phyloP scores from a whole-genome alignment of 2,113 vertebrate species.

The Upupa epops region DNA sequence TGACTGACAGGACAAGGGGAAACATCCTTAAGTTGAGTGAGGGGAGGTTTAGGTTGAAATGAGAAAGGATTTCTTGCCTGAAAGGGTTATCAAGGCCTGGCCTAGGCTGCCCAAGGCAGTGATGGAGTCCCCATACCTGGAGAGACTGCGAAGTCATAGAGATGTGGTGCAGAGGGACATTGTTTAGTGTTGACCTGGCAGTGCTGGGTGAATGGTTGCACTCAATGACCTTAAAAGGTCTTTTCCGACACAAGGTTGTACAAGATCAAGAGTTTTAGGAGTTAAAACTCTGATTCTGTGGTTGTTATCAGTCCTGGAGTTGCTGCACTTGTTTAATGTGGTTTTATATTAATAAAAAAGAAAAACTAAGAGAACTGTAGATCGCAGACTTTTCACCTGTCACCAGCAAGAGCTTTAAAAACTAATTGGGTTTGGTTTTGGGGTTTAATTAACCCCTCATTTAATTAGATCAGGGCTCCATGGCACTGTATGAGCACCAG shows the following conservation, averaged over 20 bases:
- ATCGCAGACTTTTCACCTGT: background rate
- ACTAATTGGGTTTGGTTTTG: background rate
- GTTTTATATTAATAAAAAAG: background rate
- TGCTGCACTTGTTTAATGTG: background rate
- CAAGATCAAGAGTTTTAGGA: too few relatives aligned
- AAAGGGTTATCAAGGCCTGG: background rate
- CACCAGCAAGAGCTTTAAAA: background rate
- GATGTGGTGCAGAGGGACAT: background rate
- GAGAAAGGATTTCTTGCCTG: background rate
- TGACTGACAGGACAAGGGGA: too few relatives aligned
- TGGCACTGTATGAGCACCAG: accelerated
- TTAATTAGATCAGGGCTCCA: accelerated
- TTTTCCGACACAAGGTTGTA: background rate
- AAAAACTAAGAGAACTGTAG: accelerated
- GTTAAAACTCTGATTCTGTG: too few relatives aligned
- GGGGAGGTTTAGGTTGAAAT: background rate
- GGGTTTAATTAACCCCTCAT: background rate
- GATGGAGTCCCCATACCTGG: background rate
- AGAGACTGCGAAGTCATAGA: background rate
- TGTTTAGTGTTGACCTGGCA: background rate
- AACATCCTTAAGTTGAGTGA: background rate
- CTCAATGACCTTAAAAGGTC: too few relatives aligned
- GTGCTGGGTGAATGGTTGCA: background rate
- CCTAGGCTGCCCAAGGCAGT: background rate
- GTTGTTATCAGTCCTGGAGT: background rate